Evolutionary conservation across 1,140 invertebrate genomes (phyloP), one percentile per base, ranked within the genome.

Genomic region (Ceratoteleas bidentatus): DNA sequence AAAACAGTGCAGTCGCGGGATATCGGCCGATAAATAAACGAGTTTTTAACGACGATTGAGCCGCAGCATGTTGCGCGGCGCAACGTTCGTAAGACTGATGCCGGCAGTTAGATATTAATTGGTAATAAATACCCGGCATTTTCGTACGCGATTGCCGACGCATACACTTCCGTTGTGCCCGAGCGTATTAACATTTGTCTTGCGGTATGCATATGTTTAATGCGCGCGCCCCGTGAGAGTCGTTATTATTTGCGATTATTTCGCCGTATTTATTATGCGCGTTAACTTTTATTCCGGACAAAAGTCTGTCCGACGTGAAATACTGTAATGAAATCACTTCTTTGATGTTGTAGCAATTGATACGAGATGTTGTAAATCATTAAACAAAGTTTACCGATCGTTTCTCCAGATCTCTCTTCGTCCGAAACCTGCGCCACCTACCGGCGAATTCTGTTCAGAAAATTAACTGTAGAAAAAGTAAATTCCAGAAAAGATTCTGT

Each of bases 61-160:
- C 60, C 76, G 72, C 74, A 70, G 54, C 64, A 61, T 70, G 57
- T 62, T 76, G 69, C 66, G 65, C 66, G 52, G 60, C 52, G 43
- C 49, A 77, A 80, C 73, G 74, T 74, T 80, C 45, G 64, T 32
- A 75, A 84, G 80, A 84, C 66, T 66, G 74, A 80, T 81, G 72
- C 58, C 66, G 52, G 76, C 61, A 73, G 34, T 75, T 64, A 73
- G 65, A 73, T 66, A 80, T 68, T 76, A 76, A 80, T 73, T 76
- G 82, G 69, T 74, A 76, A 83, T 83, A 83, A 83, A 83, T 78
- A 83, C 62, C 61, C 33, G 15, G 62, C 69, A 68, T 82, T 82
- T 82, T 82, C 64, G 69, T 77, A 68, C 36, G 62, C 56, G 68
- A 62, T 24, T 1, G 61, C 68, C 45, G 49, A 56, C 56, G 24